Evolutionary conservation across 2,113 vertebrate species (phyloP).

Genomic region (Strix uralensis): DNA sequence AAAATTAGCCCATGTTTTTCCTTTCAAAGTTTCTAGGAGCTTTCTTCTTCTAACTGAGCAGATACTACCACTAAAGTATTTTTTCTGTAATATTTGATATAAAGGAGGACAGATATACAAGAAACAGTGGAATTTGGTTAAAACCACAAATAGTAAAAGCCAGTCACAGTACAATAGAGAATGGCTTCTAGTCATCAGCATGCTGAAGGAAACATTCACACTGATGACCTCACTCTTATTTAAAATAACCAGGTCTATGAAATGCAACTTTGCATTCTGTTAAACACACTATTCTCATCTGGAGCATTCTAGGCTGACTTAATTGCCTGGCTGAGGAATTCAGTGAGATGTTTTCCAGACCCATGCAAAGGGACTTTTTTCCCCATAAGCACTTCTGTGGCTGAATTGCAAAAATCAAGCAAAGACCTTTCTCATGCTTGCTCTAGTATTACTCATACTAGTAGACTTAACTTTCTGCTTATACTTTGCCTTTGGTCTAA

Average conservation of each 20-base stretch:
- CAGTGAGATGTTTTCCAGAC: conserved; percentile 13
- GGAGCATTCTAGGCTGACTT: background rate
- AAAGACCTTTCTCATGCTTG: background rate
- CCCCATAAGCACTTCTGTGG: background rate
- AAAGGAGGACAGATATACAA: background rate
- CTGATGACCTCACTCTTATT: background rate
- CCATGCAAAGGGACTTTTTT: background rate
- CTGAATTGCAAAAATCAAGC: background rate
- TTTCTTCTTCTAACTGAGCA: background rate
- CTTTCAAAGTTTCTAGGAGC: background rate
- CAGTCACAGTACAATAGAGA: background rate
- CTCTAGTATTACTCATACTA: background rate
- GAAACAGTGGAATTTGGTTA: background rate
- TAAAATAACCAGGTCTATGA: conserved; percentile 25
- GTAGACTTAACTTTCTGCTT: background rate
- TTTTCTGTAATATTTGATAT: background rate
- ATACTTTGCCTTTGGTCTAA: background rate
- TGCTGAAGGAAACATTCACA: background rate
- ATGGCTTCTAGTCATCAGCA: background rate
- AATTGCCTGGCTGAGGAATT: conserved; percentile 20
- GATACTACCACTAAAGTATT: background rate
- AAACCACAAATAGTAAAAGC: background rate
- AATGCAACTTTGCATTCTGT: conserved; percentile 22
- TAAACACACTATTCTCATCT: background rate
- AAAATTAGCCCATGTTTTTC: conserved; percentile 21